Conservation (phyloP, 2,113 vertebrate genomes). For the Sapayoa aenigma region DNA sequence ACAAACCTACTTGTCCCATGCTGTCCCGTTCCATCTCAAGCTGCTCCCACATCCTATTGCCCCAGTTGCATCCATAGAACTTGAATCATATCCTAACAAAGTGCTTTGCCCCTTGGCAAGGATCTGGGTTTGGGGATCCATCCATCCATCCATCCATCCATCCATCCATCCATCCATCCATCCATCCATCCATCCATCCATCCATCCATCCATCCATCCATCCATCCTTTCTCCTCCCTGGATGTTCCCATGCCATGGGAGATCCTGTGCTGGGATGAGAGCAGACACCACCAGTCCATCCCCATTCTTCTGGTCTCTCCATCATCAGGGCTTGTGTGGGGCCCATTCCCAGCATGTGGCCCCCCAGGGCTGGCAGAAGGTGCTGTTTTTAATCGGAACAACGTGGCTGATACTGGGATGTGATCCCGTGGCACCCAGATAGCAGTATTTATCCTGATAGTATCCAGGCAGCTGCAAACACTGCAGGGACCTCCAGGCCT, state of each 20-base stretch:
- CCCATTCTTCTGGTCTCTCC: not conserved
- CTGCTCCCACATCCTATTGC: accelerated
- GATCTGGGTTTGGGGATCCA: accelerated
- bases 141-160: too few relatives aligned
- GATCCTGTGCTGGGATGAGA: not conserved
- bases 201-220: not conserved
- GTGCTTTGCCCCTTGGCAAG: not conserved
- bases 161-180: not conserved
- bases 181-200: not conserved
- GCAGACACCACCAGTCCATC: not conserved
- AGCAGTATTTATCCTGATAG: conserved; percentile 46
- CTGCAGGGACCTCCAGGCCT: not conserved
- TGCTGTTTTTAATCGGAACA: not conserved
- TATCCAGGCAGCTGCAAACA: conserved; percentile 56
- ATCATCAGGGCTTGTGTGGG: accelerated
- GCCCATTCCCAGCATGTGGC: accelerated
- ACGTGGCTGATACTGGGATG: not conserved
- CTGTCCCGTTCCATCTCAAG: not conserved
- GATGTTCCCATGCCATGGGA: not conserved
- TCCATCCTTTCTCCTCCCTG: too few relatives aligned
- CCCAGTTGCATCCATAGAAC: accelerated
- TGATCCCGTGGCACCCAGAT: not conserved
- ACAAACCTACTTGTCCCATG: not conserved
- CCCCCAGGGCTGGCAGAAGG: not conserved
- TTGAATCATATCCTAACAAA: accelerated